phyloP scores from a whole-genome alignment of 2,797 vertebrate species.

The Mycteria americana region DNA sequence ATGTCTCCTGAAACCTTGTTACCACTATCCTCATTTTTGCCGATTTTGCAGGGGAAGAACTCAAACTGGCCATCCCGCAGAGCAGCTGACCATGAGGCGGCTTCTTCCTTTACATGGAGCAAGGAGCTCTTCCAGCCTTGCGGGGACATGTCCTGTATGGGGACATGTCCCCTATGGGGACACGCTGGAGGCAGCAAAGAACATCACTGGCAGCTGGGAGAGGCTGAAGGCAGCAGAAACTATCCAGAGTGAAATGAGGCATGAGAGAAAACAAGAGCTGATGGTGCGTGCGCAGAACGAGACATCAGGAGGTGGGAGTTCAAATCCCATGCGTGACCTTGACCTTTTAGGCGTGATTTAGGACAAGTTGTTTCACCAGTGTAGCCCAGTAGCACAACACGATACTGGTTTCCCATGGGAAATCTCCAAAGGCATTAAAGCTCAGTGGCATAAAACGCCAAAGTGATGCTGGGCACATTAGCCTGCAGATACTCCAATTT shows the following conservation, averaged over 20 bases:
- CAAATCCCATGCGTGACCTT: background rate
- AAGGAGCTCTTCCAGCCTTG: background rate
- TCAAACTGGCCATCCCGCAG: background rate
- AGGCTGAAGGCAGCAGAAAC: background rate
- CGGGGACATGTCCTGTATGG: accelerated
- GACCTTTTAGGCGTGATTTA: background rate
- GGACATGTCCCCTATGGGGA: background rate
- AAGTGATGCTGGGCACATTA: background rate
- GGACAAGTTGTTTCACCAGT: background rate
- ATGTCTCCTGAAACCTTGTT: background rate
- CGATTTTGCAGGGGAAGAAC: background rate
- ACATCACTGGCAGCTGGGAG: background rate
- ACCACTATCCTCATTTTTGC: background rate
- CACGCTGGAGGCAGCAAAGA: background rate
- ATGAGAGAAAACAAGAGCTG: background rate
- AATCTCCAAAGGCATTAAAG: background rate
- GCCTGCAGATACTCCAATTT: background rate
- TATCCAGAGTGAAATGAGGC: background rate
- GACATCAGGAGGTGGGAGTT: background rate
- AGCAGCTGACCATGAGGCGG: background rate
- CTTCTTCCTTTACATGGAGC: background rate
- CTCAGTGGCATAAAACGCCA: background rate
- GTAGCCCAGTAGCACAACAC: background rate
- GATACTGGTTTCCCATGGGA: background rate
- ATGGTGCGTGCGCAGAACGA: background rate